phyloP scores from a whole-genome alignment of 2,888 invertebrate genomes.

The Sarcophaga caerulescens region DNA sequence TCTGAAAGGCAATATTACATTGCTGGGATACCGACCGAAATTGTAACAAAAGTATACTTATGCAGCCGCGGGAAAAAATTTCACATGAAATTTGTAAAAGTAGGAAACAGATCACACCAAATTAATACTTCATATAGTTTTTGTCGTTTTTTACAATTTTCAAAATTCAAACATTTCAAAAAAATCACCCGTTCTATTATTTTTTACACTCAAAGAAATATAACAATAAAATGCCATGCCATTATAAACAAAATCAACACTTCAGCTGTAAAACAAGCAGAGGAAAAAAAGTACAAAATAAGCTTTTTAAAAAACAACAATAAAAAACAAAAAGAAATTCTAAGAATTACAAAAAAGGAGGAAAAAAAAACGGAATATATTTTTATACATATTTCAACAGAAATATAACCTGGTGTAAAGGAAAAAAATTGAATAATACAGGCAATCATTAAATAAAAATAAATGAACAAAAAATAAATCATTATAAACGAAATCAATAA shows the following conservation, averaged over 20 bases:
- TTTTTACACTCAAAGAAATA: slow-evolving; percentile 35
- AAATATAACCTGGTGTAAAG: slow-evolving; percentile 27
- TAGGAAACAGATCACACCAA: no score
- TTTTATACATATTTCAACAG: slow-evolving; percentile 31
- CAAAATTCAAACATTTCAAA: no score
- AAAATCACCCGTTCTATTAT: not conserved
- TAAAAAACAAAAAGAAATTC: slow-evolving; percentile 48
- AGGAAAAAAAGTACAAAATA: slow-evolving; percentile 50
- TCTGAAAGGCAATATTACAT: no score
- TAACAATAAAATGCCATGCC: no score
- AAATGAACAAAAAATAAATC: slow-evolving; percentile 54
- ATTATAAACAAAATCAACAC: slow-evolving; percentile 31
- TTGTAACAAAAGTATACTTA: no score
- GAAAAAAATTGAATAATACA: not conserved
- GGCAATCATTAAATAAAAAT: slow-evolving; percentile 2
- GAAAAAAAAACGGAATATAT: slow-evolving; percentile 14
- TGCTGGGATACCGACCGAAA: no score
- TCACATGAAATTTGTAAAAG: no score
- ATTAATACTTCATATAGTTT: no score
- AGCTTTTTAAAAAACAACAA: slow-evolving; percentile 32
- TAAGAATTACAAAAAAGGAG: slow-evolving; percentile 46
- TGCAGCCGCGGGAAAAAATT: no score
- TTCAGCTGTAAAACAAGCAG: slow-evolving; percentile 14
- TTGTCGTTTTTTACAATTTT: no score
- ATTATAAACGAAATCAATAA: slow-evolving; percentile 56